Evolutionary conservation across 2,797 vertebrate species (phyloP), one percentile per base, ranked within the genome.

Genomic region (Fringilla coelebs): DNA sequence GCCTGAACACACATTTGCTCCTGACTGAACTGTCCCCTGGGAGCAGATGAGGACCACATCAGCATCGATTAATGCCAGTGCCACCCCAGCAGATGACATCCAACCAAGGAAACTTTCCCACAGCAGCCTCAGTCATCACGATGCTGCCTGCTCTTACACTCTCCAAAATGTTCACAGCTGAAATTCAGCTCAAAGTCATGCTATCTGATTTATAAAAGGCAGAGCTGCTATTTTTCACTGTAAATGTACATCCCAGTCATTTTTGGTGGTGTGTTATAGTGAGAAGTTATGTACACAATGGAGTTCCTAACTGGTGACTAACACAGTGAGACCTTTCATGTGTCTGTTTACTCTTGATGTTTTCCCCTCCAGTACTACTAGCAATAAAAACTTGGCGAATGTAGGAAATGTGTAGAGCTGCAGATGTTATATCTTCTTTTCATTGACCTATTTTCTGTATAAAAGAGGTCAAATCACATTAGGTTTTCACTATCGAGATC

Each of bases 401-500:
- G 11, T 51, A 55, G 43, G 66, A 72, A 82, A 49, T 55, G 6
- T 40, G 40, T 74, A 51, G 40, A 65, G 46, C 51, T 92, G 70
- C 46, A 61, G 61, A 67, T 77, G 24, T 54, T 76, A 1, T 29
- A 60, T 88, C 65, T 92, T 91, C 66, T 79, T 92, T 77, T 68
- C n/a, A n/a, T 46, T 89, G 71, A 63, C 82, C 48, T 43, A 76
- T 74, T 86, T 91, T 70, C 73, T 86, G 3, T 81, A 38, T 73
- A 57, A 91, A 94, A 80, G 83, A 90, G 68, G 82, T 79, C 77
- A 94, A 88, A 85, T 90, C 67, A 62, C 71, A n/a, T 89, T 78
- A 85, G 68, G 32, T 49, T 91, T 90, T 87, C 71, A 68, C 68
- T 21, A 28, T 14, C 75, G 67, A 77, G 75, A 90, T 95, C 40